These are phyloP conservation scores for Leptodactylus fuscus DNA, from an alignment of 2,113 vertebrate species.

Conservation along the genomic window DNA sequence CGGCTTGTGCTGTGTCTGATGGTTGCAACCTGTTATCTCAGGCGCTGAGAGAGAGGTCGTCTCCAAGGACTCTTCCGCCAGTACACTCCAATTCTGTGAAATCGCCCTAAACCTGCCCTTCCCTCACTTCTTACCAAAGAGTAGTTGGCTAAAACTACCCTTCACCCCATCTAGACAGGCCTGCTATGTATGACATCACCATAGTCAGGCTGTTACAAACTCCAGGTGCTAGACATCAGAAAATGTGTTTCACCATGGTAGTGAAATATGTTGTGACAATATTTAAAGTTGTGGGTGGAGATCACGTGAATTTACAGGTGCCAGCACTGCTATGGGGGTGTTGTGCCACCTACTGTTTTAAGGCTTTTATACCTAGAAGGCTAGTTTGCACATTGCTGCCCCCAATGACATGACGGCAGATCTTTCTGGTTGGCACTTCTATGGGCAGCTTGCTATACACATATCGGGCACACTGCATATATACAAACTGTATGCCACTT, in stretches of 20 bases:
- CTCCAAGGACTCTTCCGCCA: slow-evolving; percentile 95
- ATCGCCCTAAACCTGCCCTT: slow-evolving; percentile 73
- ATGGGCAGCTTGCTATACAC: neutral
- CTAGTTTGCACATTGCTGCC: neutral
- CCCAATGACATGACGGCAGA: neutral
- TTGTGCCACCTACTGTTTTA: neutral
- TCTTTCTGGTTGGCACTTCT: neutral
- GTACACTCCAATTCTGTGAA: slow-evolving; percentile 98
- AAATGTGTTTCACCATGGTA: neutral
- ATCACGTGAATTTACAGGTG: neutral
- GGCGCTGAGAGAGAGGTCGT: slow-evolving; percentile 96
- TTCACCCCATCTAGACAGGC: neutral
- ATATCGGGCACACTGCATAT: neutral
- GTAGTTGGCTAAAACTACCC: neutral
- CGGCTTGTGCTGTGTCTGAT: slow-evolving; percentile 93
- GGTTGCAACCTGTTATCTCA: slow-evolving; percentile 98
- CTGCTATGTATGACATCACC: neutral
- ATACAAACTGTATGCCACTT: neutral
- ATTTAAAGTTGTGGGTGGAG: no score
- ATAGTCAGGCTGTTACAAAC: neutral
- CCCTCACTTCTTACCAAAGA: slow-evolving; percentile 51
- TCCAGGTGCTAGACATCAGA: neutral
- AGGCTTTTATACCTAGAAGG: neutral
- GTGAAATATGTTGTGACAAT: neutral
- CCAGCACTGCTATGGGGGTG: slow-evolving; percentile 5